These are phyloP conservation scores for Guaruba guarouba DNA, from an alignment of 2,113 vertebrate species.

Conservation along the genomic window DNA sequence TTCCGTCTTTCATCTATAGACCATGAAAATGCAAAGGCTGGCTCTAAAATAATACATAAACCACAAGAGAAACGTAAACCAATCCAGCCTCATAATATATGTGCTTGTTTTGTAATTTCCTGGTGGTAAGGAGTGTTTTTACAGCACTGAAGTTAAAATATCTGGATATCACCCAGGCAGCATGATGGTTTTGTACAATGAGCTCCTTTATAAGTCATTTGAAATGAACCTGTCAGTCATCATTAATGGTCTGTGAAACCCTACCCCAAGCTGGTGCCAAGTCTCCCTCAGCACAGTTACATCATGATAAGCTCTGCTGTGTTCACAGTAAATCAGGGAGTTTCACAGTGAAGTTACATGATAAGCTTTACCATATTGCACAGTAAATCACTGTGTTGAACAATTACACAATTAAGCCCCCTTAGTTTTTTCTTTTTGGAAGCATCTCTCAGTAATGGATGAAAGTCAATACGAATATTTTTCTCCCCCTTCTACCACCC, in stretches of 20 bases:
- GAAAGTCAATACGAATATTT: constrained; percentile 30
- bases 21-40: background rate
- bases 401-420: constrained; percentile 59
- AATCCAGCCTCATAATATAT: background rate
- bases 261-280: constrained; percentile 44
- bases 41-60: background rate
- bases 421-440: constrained; percentile 51
- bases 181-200: constrained; percentile 29
- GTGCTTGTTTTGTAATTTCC: background rate
- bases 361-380: constrained; percentile 69
- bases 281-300: constrained; percentile 46
- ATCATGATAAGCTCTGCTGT: constrained; percentile 59
- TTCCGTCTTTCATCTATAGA: background rate
- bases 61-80: background rate
- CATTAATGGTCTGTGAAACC: constrained; percentile 71
- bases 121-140: constrained; percentile 5
- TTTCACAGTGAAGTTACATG: constrained; percentile 46
- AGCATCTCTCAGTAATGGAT: background rate
- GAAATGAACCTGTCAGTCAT: constrained; percentile 67
- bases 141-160: constrained; percentile 35
- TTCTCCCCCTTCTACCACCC: background rate
- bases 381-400: constrained; percentile 67
- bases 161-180: constrained; percentile 32
- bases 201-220: constrained; percentile 52
- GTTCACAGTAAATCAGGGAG: constrained; percentile 66